Percentiles rank a stretch among this genome's conserved stretches.
Evolutionary conservation across 2,797 vertebrate genomes (phyloP).

Genomic region (Sebastes steindachneri): DNA sequence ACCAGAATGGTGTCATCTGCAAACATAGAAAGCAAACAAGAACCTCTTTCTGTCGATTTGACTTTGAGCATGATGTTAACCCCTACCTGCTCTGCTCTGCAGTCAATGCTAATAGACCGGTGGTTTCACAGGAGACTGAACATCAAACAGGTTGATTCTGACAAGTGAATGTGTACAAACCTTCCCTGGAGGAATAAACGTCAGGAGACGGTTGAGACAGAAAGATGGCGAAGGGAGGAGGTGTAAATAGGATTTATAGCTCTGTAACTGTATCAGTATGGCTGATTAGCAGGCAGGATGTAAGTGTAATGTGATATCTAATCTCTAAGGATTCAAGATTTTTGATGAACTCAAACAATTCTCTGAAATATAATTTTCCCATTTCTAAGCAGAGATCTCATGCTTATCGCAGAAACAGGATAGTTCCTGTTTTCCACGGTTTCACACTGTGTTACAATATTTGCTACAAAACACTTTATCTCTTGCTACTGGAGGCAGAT

Average conservation of each 20-base stretch:
- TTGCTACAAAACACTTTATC: neutral
- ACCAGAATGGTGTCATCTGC: slow-evolving; percentile 14
- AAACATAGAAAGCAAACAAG: slow-evolving; percentile 1
- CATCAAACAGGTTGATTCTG: slow-evolving; percentile 48
- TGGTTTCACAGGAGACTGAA: slow-evolving; percentile 30
- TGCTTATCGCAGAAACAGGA: neutral
- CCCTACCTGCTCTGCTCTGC: neutral
- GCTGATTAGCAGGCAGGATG: neutral
- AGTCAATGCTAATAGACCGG: slow-evolving; percentile 2
- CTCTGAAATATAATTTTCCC: neutral
- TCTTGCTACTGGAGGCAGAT: neutral
- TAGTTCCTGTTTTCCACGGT: neutral
- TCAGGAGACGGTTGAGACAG: neutral
- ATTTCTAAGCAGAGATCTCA: neutral
- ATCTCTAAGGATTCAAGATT: neutral
- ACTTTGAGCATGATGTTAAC: slow-evolving; percentile 27
- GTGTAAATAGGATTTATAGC: neutral
- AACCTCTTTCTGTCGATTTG: neutral
- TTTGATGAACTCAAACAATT: neutral
- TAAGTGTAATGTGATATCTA: neutral
- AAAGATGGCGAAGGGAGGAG: neutral
- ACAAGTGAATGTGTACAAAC: neutral
- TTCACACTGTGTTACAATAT: neutral
- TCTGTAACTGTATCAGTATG: neutral
- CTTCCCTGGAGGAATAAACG: slow-evolving; percentile 30